These are phyloP conservation scores for Cyclophora albipunctata DNA, from an alignment of 2,888 invertebrate species.

Conservation along the genomic window DNA sequence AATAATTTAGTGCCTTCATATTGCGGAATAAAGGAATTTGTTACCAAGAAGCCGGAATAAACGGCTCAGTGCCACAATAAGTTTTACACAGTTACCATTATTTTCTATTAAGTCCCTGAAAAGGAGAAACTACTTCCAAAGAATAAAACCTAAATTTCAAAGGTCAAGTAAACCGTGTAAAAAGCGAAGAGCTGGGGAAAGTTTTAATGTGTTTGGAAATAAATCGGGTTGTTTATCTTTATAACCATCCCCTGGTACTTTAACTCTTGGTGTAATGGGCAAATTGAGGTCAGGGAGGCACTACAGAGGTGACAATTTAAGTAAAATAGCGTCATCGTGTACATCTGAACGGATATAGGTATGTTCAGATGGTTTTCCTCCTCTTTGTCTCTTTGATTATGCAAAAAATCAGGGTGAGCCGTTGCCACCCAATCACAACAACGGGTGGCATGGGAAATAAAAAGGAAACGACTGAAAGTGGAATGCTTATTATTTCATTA, in stretches of 20 bases:
- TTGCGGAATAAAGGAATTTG: constrained; percentile 11
- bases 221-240: constrained; percentile 62
- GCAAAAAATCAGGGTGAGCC: too few species aligned
- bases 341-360: too few species aligned
- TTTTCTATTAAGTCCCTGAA: constrained; percentile 17
- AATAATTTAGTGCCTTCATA: constrained; percentile 12
- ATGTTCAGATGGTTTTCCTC: too few species aligned
- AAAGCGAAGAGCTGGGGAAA: constrained; percentile 33
- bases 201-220: constrained; percentile 61
- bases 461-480: background rate
- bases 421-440: too few species aligned
- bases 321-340: constrained; percentile 6
- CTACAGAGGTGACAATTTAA: constrained; percentile 14
- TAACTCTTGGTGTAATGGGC: constrained; percentile 20
- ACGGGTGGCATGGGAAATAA: too few species aligned
- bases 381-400: too few species aligned
- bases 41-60: constrained; percentile 9
- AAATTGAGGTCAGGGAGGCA: constrained; percentile 1
- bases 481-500: background rate
- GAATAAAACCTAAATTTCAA: constrained; percentile 31
- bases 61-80: constrained; percentile 17
- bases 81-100: constrained; percentile 15
- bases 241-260: constrained; percentile 39
- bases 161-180: constrained; percentile 35
- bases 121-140: constrained; percentile 20